phyloP scores from a whole-genome alignment of 2,888 invertebrate species.

The Leptopilina syphax region DNA sequence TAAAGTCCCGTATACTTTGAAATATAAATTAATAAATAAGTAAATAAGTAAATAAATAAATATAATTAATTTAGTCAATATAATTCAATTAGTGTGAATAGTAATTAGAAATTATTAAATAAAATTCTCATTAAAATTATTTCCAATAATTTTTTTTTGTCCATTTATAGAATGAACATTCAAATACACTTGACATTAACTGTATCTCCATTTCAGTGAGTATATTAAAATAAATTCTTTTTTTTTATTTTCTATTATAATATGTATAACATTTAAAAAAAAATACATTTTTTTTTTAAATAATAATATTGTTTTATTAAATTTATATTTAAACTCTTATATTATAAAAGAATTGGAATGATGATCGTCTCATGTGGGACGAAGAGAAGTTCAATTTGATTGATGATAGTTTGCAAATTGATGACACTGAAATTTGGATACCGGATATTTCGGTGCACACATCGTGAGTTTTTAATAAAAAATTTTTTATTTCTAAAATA shows the following conservation, averaged over 20 bases:
- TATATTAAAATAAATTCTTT: neutral
- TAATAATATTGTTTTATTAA: neutral
- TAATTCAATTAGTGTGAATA: no score
- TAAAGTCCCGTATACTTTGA: no score
- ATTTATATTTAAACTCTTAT: neutral
- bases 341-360: slow-evolving; percentile 2
- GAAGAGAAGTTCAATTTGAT: neutral
- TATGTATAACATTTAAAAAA: no score
- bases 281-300: neutral
- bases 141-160: neutral
- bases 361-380: slow-evolving; percentile 26
- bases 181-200: slow-evolving; percentile 4
- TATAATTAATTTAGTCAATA: no score
- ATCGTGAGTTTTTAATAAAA: neutral
- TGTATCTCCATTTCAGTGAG: neutral
- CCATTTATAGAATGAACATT: neutral
- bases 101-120: no score
- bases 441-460: neutral
- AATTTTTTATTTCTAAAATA: no score
- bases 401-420: neutral
- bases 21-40: no score
- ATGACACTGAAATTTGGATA: slow-evolving; percentile 12
- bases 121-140: no score
- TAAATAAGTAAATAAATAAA: no score
- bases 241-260: no score